A percentile compares a stretch with the other conserved stretches of the same genome.
Evolutionary conservation across 2,113 vertebrate species (phyloP).

Genomic region (Bufo gargarizans): DNA sequence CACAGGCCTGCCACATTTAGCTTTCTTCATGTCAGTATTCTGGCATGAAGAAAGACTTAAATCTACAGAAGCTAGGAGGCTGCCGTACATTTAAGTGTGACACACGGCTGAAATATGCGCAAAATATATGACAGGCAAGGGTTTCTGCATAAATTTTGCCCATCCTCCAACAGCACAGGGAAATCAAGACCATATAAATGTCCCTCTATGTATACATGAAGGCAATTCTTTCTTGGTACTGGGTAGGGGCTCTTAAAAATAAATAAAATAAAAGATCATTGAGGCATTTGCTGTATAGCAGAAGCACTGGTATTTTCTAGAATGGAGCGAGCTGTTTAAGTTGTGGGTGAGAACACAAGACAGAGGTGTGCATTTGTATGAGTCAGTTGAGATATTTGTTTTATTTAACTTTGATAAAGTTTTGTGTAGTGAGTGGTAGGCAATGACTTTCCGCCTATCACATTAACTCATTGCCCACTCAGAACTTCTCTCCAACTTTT

Average conservation of each 20-base stretch:
- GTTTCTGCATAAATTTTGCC: too few relatives aligned
- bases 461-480: background rate
- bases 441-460: background rate
- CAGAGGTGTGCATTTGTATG: constrained; percentile 4
- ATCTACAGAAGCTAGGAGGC: too few relatives aligned
- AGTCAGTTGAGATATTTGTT: background rate
- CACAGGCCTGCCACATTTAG: too few relatives aligned
- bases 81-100: too few relatives aligned
- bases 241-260: background rate
- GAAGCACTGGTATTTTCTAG: background rate
- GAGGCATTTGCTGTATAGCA: background rate
- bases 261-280: background rate
- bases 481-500: background rate
- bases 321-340: background rate
- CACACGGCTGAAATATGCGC: too few relatives aligned
- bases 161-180: too few relatives aligned
- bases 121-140: too few relatives aligned
- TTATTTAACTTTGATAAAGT: background rate
- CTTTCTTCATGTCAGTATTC: too few relatives aligned
- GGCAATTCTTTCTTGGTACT: background rate
- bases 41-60: too few relatives aligned
- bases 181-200: too few relatives aligned
- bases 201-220: too few relatives aligned
- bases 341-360: background rate
- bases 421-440: background rate